phyloP scores from a whole-genome alignment of 2,797 vertebrate species.

The Aeoliscus strigatus region DNA sequence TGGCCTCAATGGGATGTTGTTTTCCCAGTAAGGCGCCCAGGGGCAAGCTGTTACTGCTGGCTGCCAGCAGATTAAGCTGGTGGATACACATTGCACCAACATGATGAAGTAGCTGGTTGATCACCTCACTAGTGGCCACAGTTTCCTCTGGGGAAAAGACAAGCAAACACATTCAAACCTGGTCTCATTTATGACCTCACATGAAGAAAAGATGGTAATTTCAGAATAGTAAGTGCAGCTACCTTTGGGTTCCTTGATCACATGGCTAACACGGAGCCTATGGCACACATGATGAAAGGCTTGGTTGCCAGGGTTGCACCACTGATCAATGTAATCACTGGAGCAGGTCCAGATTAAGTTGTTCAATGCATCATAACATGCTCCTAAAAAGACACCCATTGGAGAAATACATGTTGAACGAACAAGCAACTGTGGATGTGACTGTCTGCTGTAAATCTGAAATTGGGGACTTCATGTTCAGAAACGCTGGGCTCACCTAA shows the following conservation, averaged over 20 bases:
- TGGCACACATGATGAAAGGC: conserved; percentile 98
- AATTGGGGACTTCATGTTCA: not conserved
- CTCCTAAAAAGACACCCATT: conserved; percentile 68
- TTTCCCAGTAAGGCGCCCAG: conserved; percentile 88
- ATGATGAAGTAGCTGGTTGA: conserved; percentile 96
- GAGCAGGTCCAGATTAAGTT: conserved; percentile 99
- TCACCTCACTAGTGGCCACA: conserved; percentile 88
- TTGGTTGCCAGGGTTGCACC: conserved; percentile 98
- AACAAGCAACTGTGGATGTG: too few species aligned
- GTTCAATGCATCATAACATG: conserved; percentile 94
- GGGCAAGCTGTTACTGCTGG: conserved; percentile 86
- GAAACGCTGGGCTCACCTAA: conserved; percentile 78
- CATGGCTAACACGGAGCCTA: conserved; percentile 90
- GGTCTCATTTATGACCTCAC: not conserved
- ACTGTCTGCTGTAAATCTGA: too few species aligned
- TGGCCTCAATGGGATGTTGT: conserved; percentile 93
- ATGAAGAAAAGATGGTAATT: conserved; percentile 1
- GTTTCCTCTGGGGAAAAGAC: conserved; percentile 80
- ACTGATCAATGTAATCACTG: conserved; percentile 98
- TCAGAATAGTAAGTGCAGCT: conserved; percentile 1
- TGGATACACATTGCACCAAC: conserved; percentile 99
- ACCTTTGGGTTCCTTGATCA: conserved; percentile 95
- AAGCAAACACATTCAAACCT: conserved; percentile 4
- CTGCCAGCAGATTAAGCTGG: conserved; percentile 92
- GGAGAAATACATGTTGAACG: too few species aligned